Conservation (phyloP, 2,797 vertebrate species). For the Chelonia mydas region DNA sequence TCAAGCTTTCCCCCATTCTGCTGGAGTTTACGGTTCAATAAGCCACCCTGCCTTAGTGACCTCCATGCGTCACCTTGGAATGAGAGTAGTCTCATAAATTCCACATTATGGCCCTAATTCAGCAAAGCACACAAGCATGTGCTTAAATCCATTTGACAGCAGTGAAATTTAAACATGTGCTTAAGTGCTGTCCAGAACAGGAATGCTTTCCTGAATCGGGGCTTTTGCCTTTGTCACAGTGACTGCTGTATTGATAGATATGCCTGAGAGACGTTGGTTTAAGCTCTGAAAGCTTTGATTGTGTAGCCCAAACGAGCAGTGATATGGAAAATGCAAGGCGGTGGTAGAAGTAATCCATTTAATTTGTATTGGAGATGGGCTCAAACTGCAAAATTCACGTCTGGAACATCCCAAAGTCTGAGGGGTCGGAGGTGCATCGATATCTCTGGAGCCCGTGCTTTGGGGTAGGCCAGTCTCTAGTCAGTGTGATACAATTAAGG, state of each 20-base stretch:
- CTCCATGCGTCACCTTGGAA: background rate
- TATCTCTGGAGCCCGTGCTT: background rate
- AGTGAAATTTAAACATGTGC: background rate
- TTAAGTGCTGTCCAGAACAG: background rate
- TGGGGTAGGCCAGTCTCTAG: background rate
- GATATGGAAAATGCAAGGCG: background rate
- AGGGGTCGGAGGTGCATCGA: background rate
- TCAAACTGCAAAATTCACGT: rapidly evolving
- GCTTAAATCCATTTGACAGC: background rate
- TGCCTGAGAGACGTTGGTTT: background rate
- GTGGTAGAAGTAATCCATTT: background rate
- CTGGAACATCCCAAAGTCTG: background rate
- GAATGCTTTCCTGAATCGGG: background rate
- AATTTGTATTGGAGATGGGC: background rate
- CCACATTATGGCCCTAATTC: background rate
- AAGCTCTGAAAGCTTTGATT: background rate
- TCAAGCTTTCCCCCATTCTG: background rate
- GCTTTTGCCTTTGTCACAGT: background rate
- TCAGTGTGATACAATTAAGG: background rate
- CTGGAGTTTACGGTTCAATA: background rate
- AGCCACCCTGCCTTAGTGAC: background rate
- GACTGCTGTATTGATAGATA: background rate
- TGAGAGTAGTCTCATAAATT: rapidly evolving
- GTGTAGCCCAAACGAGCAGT: background rate
- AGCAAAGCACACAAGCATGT: background rate